Base-by-base conservation (phyloP, 2,113 vertebrate species). In the Kobus ellipsiprymnus region DNA sequence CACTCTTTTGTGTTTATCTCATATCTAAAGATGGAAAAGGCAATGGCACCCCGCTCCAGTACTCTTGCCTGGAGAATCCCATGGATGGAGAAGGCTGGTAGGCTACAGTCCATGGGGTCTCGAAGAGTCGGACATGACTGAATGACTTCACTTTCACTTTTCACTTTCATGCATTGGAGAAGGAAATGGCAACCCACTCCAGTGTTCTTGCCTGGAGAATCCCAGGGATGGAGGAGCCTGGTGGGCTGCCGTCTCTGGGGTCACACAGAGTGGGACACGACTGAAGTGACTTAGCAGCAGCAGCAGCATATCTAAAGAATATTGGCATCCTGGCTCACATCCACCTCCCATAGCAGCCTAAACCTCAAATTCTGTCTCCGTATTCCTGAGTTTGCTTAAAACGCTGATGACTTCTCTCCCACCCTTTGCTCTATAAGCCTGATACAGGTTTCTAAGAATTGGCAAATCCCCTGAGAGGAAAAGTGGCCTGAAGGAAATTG, bases 391-490 rank as follows among this genome's bases (percentile, higher is more conserved):
- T 91, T 95, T 97, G 30, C 40, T 88, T 81, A 90, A 64, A 50
- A 78, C 0, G 48, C 77, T 57, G 5, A 30, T 52, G 80, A 87
- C 62, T 64, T 87, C 74, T 46, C 62, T 87, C 36, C 9, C 29
- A 48, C 17, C 13, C 48, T 89, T 92, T 95, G 52, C 93, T 94
- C 71, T 46, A 14, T 57, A 95, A 54, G 62, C 30, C 40, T 84
- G 7, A 27, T 90, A 48, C 36, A 44, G 90, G 55, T 95, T 95
- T 91, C 50, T 81, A 27, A 94, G 23, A 92, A 80, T 9, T 94
- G 57, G 54, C 15, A 92, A 90, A 90, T 80, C 8, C 27, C 48
- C 33, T 10, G 29, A 89, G 46, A 92, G 52, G 46, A 92, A 95
- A 80, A 90, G 36, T 54, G 36, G 17, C 74, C n/a, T 55, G 36